Conservation (phyloP, 2,797 vertebrate genomes). For the Lacerta agilis region DNA sequence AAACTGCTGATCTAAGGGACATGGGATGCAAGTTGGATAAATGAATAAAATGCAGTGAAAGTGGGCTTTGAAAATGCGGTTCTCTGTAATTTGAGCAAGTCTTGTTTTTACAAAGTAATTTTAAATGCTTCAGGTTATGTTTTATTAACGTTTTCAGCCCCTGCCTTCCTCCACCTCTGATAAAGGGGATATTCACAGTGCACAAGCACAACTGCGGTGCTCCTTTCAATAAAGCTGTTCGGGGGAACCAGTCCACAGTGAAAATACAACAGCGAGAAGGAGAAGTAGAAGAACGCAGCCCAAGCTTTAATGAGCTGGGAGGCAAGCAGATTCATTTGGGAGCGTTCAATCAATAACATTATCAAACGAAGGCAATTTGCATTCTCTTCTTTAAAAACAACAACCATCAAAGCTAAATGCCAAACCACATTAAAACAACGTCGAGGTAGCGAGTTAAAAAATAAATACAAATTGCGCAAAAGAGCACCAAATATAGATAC, state of each 20-base stretch:
- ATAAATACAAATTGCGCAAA: conserved; percentile 26
- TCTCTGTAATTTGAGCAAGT: background rate
- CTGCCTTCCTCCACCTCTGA: background rate
- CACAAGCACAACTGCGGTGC: background rate
- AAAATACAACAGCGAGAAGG: background rate
- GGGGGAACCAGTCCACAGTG: conserved; percentile 9
- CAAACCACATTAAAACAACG: background rate
- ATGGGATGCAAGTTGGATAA: background rate
- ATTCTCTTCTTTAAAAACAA: conserved; percentile 9
- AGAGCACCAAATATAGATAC: background rate
- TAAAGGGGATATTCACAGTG: fast-evolving
- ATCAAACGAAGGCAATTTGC: conserved; percentile 50
- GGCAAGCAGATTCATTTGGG: conserved; percentile 23
- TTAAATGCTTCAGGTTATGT: conserved; percentile 20
- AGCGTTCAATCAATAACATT: conserved; percentile 11
- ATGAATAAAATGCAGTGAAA: background rate
- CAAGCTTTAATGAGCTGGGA: conserved; percentile 25
- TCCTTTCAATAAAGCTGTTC: conserved; percentile 12
- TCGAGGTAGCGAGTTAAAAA: background rate
- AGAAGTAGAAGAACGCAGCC: background rate
- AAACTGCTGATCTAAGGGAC: background rate
- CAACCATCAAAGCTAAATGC: conserved; percentile 20
- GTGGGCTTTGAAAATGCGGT: background rate
- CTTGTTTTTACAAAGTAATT: conserved; percentile 19
- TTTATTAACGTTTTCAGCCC: conserved; percentile 12